phyloP scores from a whole-genome alignment of 2,797 vertebrate genomes.

The Tangara arthus region DNA sequence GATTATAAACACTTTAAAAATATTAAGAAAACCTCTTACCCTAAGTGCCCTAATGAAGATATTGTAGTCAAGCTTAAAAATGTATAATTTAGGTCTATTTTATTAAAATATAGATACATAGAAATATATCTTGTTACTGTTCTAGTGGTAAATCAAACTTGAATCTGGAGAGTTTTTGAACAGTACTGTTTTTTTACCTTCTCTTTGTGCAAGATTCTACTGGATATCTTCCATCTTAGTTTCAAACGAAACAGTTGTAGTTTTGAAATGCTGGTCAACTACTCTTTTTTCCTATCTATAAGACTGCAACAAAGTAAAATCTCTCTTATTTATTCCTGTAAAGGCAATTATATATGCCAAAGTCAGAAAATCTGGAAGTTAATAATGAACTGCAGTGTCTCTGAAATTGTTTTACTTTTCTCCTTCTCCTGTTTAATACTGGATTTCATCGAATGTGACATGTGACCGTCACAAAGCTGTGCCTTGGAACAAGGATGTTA shows the following conservation, averaged over 20 bases:
- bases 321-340: neutral
- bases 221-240: neutral
- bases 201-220: neutral
- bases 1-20: neutral
- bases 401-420: neutral
- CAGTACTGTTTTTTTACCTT: neutral
- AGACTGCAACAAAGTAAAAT: neutral
- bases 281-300: neutral
- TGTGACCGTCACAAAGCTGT: neutral
- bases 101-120: neutral
- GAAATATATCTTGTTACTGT: neutral
- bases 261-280: neutral
- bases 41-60: neutral
- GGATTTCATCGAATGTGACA: neutral
- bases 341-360: neutral
- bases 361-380: neutral
- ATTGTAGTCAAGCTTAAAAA: neutral
- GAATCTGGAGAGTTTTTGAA: neutral
- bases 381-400: neutral
- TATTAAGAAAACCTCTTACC: neutral
- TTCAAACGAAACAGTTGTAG: neutral
- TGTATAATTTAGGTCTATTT: neutral
- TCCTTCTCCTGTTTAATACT: neutral
- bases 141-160: neutral
- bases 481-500: neutral